phyloP scores from a whole-genome alignment of 2,888 invertebrate species.

The Hydraecia micacea region DNA sequence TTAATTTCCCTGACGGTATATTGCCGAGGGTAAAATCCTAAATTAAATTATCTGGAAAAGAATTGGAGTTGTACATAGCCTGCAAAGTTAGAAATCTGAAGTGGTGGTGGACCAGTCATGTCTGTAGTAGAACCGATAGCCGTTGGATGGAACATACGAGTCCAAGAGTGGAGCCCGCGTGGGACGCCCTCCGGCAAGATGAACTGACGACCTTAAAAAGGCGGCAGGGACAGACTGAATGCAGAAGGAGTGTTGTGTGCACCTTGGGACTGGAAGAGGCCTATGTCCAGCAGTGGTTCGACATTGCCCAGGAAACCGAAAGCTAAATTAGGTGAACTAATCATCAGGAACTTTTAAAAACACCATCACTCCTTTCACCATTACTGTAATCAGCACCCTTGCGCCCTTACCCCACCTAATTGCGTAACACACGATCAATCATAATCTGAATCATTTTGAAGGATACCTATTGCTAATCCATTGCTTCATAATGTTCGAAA shows the following conservation, averaged over 20 bases:
- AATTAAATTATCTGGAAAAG: neutral
- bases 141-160: neutral
- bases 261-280: neutral
- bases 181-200: neutral
- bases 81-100: neutral
- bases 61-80: neutral
- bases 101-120: neutral
- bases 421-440: too few species aligned
- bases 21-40: neutral
- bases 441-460: too few species aligned
- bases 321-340: neutral
- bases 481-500: too few species aligned
- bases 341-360: neutral
- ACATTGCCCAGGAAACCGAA: neutral
- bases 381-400: neutral
- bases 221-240: neutral
- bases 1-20: too few species aligned
- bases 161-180: neutral
- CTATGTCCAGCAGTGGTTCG: neutral
- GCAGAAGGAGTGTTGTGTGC: neutral
- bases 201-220: neutral
- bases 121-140: neutral
- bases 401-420: too few species aligned
- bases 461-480: too few species aligned
- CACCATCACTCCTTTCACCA: neutral